Evolutionary conservation across 2,797 vertebrate genomes (phyloP), one percentile per base, ranked within the genome.

Genomic region (Eremophila alpestris): DNA sequence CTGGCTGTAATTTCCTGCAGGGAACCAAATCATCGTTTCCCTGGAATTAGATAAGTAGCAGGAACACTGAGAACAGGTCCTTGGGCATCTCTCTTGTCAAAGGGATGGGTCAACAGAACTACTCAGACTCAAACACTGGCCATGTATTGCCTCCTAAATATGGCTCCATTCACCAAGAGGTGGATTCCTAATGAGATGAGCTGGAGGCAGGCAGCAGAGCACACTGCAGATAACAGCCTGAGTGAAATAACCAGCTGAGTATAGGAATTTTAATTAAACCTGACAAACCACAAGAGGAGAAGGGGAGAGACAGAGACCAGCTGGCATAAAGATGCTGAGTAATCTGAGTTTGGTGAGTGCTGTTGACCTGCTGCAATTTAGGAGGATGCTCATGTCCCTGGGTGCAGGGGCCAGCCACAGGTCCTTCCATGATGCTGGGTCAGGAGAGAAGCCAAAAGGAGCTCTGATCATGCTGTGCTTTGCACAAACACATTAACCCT

Each of bases 231-330:
- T 74, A 80, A 90, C 16, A 41, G 64, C 83, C 43, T 34, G 55
- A 89, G 74, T 24, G 56, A 75, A 73, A 74, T 65, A 74, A 51
- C 36, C 30, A 48, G 70, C 32, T 0, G 0, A 54, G 30, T 76
- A 10, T 7, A 70, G 81, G 81, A 90, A 87, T 83, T 92, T 67
- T 95, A 95, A 94, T 97, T 96, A 95, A 93, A 87, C 38, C 30
- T 83, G 67, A 64, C 32, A 82, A 88, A 85, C 64, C 52, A 67
- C 54, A 46, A 56, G 81, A 93, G 84, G 52, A 83, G 49, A 30
- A 83, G 12, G 7, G 58, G 38, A 55, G 60, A 86, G 52, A 13
- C 1, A 49, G 71, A 90, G 54, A 63, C 43, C 83, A 69, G 52
- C 43, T 94, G 90, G 74, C 65, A 30, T 13, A 7, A 64, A 82